phyloP scores from a whole-genome alignment of 2,888 invertebrate species.

The Hoplodrina ambigua region DNA sequence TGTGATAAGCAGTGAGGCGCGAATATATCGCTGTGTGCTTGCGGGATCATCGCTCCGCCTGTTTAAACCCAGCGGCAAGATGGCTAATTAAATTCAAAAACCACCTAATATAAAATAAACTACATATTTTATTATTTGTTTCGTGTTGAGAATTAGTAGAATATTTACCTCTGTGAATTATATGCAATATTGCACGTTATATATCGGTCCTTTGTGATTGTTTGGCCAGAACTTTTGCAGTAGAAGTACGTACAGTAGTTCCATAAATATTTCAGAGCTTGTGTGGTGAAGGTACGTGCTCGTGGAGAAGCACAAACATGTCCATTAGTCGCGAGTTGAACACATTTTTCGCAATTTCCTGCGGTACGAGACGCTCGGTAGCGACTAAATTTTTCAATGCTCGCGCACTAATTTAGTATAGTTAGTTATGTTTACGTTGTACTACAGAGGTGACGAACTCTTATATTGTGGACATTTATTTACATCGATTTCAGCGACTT shows the following conservation, averaged over 20 bases:
- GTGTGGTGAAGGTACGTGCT: constrained; percentile 36
- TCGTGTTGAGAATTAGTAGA: too few relatives aligned
- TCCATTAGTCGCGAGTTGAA: constrained; percentile 71
- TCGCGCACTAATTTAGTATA: constrained; percentile 68
- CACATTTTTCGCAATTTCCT: constrained; percentile 78
- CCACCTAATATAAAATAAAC: too few relatives aligned
- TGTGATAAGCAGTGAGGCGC: too few relatives aligned
- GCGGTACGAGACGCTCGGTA: constrained; percentile 45
- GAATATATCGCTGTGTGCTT: too few relatives aligned
- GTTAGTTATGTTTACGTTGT: constrained; percentile 64
- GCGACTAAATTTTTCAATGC: constrained; percentile 71
- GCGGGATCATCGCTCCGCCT: too few relatives aligned
- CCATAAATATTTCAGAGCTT: constrained; percentile 54
- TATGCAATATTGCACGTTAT: too few relatives aligned
- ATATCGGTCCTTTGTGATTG: constrained; percentile 7
- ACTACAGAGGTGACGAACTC: constrained; percentile 55
- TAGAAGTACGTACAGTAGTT: constrained; percentile 10
- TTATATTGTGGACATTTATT: constrained; percentile 68
- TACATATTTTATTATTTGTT: too few relatives aligned
- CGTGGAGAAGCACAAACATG: constrained; percentile 62
- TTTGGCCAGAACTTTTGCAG: constrained; percentile 22
- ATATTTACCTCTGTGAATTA: too few relatives aligned
- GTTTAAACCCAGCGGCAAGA: too few relatives aligned
- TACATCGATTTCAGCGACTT: constrained; percentile 23
- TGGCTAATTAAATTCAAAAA: too few relatives aligned